Base-by-base conservation (phyloP, 2,797 vertebrate species). In the Simalia tracyae region DNA sequence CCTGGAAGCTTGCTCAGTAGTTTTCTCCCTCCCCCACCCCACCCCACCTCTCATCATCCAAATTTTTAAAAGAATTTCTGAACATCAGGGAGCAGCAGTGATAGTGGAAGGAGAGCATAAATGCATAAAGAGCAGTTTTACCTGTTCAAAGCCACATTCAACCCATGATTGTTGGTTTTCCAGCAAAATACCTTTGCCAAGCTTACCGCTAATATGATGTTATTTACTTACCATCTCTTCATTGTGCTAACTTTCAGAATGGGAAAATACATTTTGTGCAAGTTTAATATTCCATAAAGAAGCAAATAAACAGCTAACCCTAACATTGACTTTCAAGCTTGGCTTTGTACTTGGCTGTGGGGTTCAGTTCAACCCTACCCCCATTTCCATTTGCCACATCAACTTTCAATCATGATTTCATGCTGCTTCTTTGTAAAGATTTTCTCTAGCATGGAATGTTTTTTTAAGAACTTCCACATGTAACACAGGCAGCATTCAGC, bases 201-300 rank as follows among this genome's bases (percentile, higher is more conserved):
- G 31, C 68, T 50, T 46, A 36, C 66, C 63, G 46, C 8, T 0
- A 0, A 19, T 19, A 57, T 57, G 1, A 42, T 0, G 11, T 36
- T 91, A 46, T 28, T 61, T 54, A 46, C 31, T 57, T 92, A 42
- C 1, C 0, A 0, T 0, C 59, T 46, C 19, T 86, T 86, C 17
- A 36, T 90, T 54, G 50, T 91, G 31, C 46, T 90, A 19, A 12
- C 81, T 90, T 60, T 64, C n/a, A 64, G 22, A 11, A 19, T 42
- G n/a, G 50, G 15, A 54, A 54, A 2, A 2, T 11, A 4, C 22
- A 90, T n/a, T 84, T 46, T 22, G 28, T 8, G 24, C 15, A 28
- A 26, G 36, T 84, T 61, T 8, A 76, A 14, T 54, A 9, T 36
- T 60, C 60, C 6, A 17, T 84, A n/a, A 50, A 5, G 12, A 76